Conservation (phyloP, 2,113 vertebrate genomes). For the Willisornis vidua region DNA sequence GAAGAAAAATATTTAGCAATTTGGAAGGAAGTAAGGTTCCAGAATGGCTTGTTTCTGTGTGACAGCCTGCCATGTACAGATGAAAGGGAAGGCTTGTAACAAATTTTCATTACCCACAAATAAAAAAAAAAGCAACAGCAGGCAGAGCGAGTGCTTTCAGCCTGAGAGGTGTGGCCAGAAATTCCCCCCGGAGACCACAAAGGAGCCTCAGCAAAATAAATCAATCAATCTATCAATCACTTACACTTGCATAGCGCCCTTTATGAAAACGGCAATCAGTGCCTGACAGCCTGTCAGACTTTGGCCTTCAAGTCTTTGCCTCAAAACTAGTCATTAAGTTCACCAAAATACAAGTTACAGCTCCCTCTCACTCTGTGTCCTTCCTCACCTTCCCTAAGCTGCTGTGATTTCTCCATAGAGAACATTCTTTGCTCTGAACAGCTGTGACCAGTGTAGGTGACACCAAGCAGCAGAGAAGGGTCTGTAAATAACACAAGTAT, state of each 20-base stretch:
- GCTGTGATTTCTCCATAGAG: not conserved
- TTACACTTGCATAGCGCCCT: slow-evolving; percentile 68
- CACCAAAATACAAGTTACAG: slow-evolving; percentile 60
- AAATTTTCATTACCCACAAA: slow-evolving; percentile 81
- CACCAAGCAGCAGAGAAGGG: not conserved
- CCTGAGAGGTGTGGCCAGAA: slow-evolving; percentile 79
- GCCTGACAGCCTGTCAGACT: slow-evolving; percentile 76
- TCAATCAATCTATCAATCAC: slow-evolving; percentile 80
- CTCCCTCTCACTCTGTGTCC: not conserved
- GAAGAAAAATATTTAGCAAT: slow-evolving; percentile 83
- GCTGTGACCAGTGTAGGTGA: not conserved
- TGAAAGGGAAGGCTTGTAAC: slow-evolving; percentile 81
- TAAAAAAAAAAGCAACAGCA: slow-evolving; percentile 80
- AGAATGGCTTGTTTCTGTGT: slow-evolving; percentile 78
- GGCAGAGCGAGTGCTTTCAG: slow-evolving; percentile 79
- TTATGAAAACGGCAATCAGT: slow-evolving; percentile 77
- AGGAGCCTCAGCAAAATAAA: slow-evolving; percentile 81
- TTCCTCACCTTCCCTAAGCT: slow-evolving; percentile 49
- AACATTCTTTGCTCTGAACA: not conserved
- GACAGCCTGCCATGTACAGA: slow-evolving; percentile 82
- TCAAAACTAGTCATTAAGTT: slow-evolving; percentile 70
- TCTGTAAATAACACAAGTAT: not conserved
- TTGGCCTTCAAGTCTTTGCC: slow-evolving; percentile 69
- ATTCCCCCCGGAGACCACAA: slow-evolving; percentile 79
- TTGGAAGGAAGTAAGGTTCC: slow-evolving; percentile 79